phyloP scores from a whole-genome alignment of 2,888 invertebrate genomes.

The Dicyrtomina minuta region DNA sequence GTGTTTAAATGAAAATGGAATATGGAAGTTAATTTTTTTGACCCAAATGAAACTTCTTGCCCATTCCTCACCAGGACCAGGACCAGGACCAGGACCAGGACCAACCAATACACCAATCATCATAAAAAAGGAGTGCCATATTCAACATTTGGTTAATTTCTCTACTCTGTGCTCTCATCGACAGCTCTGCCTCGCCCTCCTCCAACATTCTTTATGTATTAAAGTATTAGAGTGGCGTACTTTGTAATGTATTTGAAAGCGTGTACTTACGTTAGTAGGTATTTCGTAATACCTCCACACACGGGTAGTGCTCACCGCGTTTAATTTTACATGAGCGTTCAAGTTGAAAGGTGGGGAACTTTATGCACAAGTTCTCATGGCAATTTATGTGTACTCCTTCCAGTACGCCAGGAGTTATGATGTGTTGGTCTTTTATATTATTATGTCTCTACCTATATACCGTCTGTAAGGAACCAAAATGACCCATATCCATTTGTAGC shows the following conservation, averaged over 20 bases:
- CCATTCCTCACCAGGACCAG: background rate
- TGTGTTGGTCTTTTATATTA: background rate
- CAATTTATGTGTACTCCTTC: constrained; percentile 23
- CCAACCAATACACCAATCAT: background rate
- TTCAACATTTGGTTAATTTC: constrained; percentile 24
- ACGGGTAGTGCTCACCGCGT: background rate
- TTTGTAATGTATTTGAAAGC: too few relatives aligned
- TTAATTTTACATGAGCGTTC: too few relatives aligned
- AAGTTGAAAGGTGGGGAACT: constrained; percentile 6
- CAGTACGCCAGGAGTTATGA: background rate
- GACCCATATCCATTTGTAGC: too few relatives aligned
- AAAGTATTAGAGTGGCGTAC: too few relatives aligned
- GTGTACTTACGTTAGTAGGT: too few relatives aligned
- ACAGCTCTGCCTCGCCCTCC: constrained; percentile 31
- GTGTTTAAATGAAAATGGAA: too few relatives aligned
- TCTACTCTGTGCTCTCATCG: constrained; percentile 15
- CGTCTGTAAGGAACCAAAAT: too few relatives aligned
- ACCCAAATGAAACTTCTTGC: background rate
- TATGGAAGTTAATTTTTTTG: background rate
- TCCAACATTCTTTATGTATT: background rate
- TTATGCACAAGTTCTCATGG: constrained; percentile 5
- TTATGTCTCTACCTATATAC: too few relatives aligned
- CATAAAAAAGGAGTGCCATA: constrained; percentile 30
- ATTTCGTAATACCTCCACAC: background rate
- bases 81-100: background rate